phyloP scores from a whole-genome alignment of 2,113 vertebrate species.

The Benthochromis sp. region DNA sequence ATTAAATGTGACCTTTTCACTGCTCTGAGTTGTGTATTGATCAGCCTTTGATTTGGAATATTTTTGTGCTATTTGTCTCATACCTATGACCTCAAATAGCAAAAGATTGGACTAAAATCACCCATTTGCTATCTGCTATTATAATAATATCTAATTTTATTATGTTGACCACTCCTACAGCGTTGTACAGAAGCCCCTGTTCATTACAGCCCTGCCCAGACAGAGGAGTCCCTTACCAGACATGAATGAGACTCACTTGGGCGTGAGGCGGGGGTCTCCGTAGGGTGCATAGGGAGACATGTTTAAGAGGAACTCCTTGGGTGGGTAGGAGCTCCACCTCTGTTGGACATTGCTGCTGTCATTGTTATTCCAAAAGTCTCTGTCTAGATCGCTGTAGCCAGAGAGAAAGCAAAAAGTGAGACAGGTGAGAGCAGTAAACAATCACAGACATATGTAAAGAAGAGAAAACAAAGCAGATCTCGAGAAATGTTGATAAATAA shows the following conservation, averaged over 20 bases:
- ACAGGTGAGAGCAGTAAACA: conserved; percentile 32
- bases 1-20: conserved; percentile 13
- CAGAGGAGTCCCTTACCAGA: conserved; percentile 64
- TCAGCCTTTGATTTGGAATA: neutral
- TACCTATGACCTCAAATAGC: neutral
- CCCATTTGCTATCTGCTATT: neutral
- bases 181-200: neutral
- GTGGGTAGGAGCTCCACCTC: conserved; percentile 99
- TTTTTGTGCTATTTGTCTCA: neutral
- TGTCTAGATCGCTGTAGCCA: conserved; percentile 94
- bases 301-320: conserved; percentile 99
- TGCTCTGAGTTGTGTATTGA: neutral
- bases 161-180: neutral
- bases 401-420: conserved; percentile 67
- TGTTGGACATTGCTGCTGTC: conserved; percentile 99
- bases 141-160: neutral
- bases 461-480: neutral
- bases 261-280: conserved; percentile 97
- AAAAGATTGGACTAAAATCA: neutral
- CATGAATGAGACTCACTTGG: conserved; percentile 95
- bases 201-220: conserved; percentile 60
- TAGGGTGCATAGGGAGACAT: conserved; percentile 99
- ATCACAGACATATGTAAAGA: neutral
- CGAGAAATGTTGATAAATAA: neutral
- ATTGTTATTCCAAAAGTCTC: conserved; percentile 99